Conservation (phyloP, 2,797 vertebrate species). For the Neostethus bicornis region DNA sequence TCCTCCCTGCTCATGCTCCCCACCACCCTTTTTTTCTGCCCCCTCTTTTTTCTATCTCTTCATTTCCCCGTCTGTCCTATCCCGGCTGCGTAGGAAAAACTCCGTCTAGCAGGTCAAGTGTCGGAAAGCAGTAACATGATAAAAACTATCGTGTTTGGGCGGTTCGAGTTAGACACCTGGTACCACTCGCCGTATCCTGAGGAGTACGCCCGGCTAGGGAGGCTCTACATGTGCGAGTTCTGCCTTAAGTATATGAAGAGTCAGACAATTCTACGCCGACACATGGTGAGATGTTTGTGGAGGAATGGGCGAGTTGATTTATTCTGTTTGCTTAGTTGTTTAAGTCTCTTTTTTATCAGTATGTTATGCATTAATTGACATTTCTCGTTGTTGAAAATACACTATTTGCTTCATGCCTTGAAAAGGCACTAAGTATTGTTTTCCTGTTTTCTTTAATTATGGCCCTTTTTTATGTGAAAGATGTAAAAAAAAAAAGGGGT, state of each 20-base stretch:
- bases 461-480: no score
- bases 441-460: no score
- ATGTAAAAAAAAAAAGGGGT: no score
- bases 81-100: constrained; percentile 85
- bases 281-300: constrained; percentile 83
- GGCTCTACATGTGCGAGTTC: constrained; percentile 98
- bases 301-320: no score
- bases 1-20: constrained; percentile 1
- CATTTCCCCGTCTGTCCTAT: constrained; percentile 7
- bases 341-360: neutral
- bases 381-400: no score
- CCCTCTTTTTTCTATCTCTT: constrained; percentile 10
- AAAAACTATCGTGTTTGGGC: constrained; percentile 93
- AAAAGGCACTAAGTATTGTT: no score
- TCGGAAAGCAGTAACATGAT: constrained; percentile 97
- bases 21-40: constrained; percentile 23
- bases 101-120: constrained; percentile 91
- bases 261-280: constrained; percentile 92
- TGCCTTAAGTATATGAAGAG: constrained; percentile 99
- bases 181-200: constrained; percentile 98
- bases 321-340: neutral
- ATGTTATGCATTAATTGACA: neutral
- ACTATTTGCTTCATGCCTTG: no score
- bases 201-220: constrained; percentile 92
- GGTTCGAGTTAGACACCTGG: constrained; percentile 96